Conservation (phyloP, 2,113 vertebrate genomes). For the Catharus minimus region DNA sequence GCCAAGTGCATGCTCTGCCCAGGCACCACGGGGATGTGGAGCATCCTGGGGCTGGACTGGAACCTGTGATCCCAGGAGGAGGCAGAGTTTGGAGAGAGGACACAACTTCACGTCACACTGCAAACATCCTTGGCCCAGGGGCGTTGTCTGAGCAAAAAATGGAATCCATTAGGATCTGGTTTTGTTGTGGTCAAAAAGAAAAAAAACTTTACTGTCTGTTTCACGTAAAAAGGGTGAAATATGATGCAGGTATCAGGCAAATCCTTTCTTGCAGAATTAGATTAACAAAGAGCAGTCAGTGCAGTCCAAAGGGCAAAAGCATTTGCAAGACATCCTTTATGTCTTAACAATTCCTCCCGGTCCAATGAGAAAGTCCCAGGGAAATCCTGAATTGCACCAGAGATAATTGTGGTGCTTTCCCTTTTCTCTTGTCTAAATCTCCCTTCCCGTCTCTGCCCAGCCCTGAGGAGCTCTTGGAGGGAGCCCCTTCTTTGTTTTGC, state of each 20-base stretch:
- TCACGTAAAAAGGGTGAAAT: background rate
- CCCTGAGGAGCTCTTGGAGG: background rate
- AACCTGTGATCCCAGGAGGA: background rate
- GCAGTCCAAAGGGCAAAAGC: background rate
- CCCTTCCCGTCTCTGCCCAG: background rate
- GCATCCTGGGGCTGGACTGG: background rate
- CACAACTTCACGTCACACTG: background rate
- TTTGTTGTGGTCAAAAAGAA: background rate
- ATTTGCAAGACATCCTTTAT: constrained; percentile 10
- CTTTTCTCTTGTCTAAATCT: background rate
- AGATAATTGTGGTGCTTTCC: background rate
- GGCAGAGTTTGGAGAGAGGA: background rate
- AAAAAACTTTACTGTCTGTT: background rate
- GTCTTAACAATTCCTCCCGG: background rate
- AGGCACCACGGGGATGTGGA: fast-evolving
- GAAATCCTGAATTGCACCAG: constrained; percentile 42
- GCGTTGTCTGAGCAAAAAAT: background rate
- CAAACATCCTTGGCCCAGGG: background rate
- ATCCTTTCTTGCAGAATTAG: background rate
- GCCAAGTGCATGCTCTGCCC: fast-evolving
- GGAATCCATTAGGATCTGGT: background rate
- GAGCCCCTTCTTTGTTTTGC: background rate
- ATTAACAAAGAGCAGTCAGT: background rate
- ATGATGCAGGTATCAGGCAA: background rate
- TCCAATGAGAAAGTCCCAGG: background rate